Conservation (phyloP, 2,888 invertebrate genomes). For the Caenorhabditis angaria region DNA sequence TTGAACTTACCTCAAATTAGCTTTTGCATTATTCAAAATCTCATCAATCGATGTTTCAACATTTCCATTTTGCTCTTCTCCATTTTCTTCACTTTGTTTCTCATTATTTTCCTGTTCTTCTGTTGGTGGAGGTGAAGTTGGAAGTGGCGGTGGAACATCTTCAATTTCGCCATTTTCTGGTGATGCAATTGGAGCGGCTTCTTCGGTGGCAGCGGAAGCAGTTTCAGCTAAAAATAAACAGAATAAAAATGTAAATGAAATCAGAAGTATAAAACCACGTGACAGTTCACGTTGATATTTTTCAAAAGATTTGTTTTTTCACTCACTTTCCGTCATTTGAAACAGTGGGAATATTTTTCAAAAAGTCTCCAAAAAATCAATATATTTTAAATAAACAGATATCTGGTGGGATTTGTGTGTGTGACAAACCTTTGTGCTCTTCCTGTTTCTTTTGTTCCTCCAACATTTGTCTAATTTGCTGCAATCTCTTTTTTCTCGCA, state of each 20-base stretch:
- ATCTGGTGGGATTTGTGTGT: no score
- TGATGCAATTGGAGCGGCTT: constrained; percentile 8
- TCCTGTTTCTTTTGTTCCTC: constrained; percentile 23
- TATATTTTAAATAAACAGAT: no score
- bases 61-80: not conserved
- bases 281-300: no score
- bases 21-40: constrained; percentile 29
- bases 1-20: constrained; percentile 18
- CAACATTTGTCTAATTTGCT: constrained; percentile 50
- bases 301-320: not conserved
- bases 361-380: no score
- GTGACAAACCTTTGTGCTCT: not conserved
- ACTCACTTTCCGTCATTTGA: no score
- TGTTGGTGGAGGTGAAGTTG: not conserved
- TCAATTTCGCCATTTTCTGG: constrained; percentile 4
- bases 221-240: constrained; percentile 26
- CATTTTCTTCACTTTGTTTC: not conserved
- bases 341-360: no score
- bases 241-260: no score
- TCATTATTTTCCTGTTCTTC: not conserved
- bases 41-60: constrained; percentile 36
- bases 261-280: no score
- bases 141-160: not conserved
- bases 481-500: constrained; percentile 57
- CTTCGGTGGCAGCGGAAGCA: constrained; percentile 2